Conservation (phyloP, 2,888 invertebrate genomes). For the Chloroclysta siterata region DNA sequence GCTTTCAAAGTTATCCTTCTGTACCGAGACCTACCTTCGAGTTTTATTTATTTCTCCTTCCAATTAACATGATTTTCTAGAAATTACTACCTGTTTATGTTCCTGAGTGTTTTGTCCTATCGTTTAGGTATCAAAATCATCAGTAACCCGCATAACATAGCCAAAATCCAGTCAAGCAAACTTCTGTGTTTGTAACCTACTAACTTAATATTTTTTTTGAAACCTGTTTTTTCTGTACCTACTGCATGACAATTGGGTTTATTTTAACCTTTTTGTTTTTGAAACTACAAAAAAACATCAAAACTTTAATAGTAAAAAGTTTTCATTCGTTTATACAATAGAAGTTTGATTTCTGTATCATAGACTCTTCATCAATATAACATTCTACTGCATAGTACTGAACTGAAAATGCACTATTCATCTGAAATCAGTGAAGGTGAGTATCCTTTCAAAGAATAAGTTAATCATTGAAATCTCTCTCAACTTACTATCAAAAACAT, state of each 20-base stretch:
- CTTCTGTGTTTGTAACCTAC: background rate
- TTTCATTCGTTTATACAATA: background rate
- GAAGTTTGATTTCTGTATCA: background rate
- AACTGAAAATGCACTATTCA: conserved; percentile 12
- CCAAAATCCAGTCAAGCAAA: background rate
- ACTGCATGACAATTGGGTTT: background rate
- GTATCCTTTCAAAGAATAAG: background rate
- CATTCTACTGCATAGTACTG: background rate
- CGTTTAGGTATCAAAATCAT: background rate
- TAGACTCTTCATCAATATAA: background rate
- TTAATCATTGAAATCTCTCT: no score
- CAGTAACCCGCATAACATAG: background rate
- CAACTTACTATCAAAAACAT: no score
- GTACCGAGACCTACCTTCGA: conserved; percentile 31
- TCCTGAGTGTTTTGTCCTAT: background rate
- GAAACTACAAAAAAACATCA: background rate
- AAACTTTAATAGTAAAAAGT: background rate
- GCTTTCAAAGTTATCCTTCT: conserved; percentile 28
- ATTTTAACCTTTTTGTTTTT: background rate
- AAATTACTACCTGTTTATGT: background rate
- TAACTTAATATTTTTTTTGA: background rate
- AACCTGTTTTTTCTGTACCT: background rate
- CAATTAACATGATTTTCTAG: background rate
- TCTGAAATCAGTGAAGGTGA: conserved; percentile 9
- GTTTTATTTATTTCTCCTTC: conserved; percentile 9